Percentiles rank a stretch among this genome's conserved stretches.
These are phyloP conservation scores for Pteruthius melanotis DNA, from an alignment of 2,113 vertebrate species.

Conservation along the genomic window DNA sequence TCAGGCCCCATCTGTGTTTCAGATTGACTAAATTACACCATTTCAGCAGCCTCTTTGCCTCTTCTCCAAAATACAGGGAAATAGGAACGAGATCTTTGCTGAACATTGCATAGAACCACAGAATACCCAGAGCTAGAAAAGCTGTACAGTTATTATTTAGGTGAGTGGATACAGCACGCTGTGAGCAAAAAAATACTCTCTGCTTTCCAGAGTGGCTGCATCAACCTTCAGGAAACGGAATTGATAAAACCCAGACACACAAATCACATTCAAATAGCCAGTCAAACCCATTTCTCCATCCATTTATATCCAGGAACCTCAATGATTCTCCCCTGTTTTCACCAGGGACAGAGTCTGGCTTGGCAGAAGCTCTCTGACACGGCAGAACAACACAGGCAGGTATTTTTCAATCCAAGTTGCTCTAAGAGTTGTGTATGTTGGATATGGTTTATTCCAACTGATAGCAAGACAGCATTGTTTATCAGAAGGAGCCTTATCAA, in stretches of 20 bases:
- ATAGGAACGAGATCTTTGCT: rapidly evolving
- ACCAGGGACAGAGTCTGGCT: not conserved
- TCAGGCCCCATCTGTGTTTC: rapidly evolving
- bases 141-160: not conserved
- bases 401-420: not conserved
- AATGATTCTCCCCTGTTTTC: not conserved
- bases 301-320: not conserved
- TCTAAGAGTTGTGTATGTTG: not conserved
- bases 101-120: not conserved
- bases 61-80: not conserved
- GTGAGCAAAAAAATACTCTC: not conserved
- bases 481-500: not conserved
- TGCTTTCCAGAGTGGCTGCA: not conserved
- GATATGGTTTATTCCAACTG: rapidly evolving
- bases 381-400: rapidly evolving
- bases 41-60: not conserved
- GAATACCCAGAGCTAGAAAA: not conserved
- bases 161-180: rapidly evolving
- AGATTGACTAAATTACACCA: not conserved
- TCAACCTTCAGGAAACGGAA: not conserved
- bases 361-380: not conserved
- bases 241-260: not conserved
- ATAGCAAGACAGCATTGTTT: not conserved
- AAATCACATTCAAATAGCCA: conserved; percentile 8
- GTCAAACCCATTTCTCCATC: not conserved